Conservation (phyloP, 2,113 vertebrate genomes). For the Paradoxurus hermaphroditus region DNA sequence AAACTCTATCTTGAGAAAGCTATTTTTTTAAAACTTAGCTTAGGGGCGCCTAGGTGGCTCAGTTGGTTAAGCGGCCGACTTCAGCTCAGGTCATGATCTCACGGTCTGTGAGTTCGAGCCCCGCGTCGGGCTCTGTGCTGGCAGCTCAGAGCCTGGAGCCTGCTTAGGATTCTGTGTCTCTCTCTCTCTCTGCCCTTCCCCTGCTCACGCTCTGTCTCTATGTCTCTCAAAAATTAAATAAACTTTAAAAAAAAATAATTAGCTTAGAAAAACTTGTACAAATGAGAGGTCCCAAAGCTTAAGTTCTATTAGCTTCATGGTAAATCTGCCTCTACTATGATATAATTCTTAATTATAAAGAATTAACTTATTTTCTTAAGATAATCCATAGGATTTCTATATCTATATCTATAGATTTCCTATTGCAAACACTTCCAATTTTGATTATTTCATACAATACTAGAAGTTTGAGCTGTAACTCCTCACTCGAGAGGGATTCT, state of each 20-base stretch:
- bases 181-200: no score
- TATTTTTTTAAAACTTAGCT: neutral
- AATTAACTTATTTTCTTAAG: constrained; percentile 40
- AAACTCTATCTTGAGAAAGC: neutral
- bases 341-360: neutral
- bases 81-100: no score
- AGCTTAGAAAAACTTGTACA: neutral
- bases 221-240: no score
- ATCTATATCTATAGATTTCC: neutral
- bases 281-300: neutral
- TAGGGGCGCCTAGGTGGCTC: no score
- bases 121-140: no score
- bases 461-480: neutral
- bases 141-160: no score
- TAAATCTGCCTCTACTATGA: neutral
- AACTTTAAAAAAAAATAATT: constrained; percentile 29
- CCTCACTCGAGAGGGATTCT: neutral
- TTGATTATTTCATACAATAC: neutral
- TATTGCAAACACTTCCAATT: neutral
- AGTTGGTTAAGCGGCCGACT: no score
- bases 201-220: no score
- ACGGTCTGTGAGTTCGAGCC: no score
- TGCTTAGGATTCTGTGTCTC: no score
- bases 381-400: no score
- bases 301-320: neutral